Evolutionary conservation across 2,113 vertebrate species (phyloP).

Genomic region (Perccottus glenii): DNA sequence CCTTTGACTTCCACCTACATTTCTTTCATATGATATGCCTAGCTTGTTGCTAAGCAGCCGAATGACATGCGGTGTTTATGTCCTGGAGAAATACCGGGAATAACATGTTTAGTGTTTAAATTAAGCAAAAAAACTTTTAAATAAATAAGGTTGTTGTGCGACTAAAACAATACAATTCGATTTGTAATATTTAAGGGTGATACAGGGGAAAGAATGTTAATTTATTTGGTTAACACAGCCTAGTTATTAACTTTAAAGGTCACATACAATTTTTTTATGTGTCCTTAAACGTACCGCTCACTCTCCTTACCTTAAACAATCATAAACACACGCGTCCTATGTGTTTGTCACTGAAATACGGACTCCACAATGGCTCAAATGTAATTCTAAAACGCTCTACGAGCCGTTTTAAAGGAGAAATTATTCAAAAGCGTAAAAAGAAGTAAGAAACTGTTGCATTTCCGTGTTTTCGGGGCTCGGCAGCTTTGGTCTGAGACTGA

Average conservation of each 20-base stretch:
- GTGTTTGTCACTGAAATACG: not conserved
- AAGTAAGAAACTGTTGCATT: not conserved
- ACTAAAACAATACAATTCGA: not conserved
- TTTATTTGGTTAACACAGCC: not conserved
- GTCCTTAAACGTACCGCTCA: slow-evolving; percentile 8
- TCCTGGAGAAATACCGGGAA: not conserved
- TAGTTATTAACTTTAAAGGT: not conserved
- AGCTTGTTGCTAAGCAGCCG: slow-evolving; percentile 70
- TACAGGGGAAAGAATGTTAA: not conserved
- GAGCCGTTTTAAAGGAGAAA: not conserved
- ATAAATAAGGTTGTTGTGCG: not conserved
- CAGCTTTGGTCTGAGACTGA: slow-evolving; percentile 52
- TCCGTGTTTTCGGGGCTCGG: slow-evolving; percentile 49
- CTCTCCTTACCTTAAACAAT: not conserved
- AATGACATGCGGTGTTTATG: not conserved
- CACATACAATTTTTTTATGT: not conserved
- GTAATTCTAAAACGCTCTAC: not conserved
- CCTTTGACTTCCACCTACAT: not conserved
- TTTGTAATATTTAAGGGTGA: not conserved
- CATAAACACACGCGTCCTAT: not conserved
- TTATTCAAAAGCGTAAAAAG: too few species aligned
- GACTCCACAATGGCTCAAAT: not conserved
- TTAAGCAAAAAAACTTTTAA: not conserved
- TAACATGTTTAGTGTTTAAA: accelerated
- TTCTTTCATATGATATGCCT: not conserved